Conservation (phyloP, 2,888 invertebrate genomes). For the Coenonympha glycerion region DNA sequence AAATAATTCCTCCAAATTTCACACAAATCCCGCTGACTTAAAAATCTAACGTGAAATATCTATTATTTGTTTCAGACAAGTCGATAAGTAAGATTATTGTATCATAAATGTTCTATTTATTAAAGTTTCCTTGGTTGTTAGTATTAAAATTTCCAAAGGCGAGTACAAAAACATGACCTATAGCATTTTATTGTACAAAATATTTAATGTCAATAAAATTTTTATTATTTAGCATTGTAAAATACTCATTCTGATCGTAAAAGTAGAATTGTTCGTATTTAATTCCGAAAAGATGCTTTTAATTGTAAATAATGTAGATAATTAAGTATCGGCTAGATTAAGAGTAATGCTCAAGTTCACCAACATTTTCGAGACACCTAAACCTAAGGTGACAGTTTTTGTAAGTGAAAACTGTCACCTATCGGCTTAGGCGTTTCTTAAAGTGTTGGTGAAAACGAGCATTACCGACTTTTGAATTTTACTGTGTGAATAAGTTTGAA, state of each 20-base stretch:
- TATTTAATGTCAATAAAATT: not conserved
- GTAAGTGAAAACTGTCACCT: no score
- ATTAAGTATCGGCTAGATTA: conserved; percentile 38
- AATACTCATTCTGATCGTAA: conserved; percentile 43
- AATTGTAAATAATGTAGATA: conserved; percentile 62
- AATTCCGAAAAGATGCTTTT: conserved; percentile 17
- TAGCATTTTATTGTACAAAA: conserved; percentile 20
- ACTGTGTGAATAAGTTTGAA: conserved; percentile 47
- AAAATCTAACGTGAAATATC: no score
- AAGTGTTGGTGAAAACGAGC: no score
- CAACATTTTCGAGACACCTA: no score
- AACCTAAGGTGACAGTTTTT: no score
- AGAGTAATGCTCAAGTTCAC: no score
- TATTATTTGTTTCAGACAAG: not conserved
- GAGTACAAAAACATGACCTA: conserved; percentile 17
- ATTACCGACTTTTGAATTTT: conserved; percentile 39
- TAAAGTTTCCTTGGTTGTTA: not conserved
- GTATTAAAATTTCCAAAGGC: not conserved
- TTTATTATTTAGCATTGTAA: not conserved
- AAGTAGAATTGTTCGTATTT: not conserved
- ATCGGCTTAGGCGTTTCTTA: no score
- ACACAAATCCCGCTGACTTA: no score
- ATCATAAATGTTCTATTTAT: conserved; percentile 4
- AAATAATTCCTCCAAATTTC: no score
- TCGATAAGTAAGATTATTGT: not conserved